Evolutionary conservation across 2,888 invertebrate genomes (phyloP).

Genomic region (Allophyes oxyacanthae): DNA sequence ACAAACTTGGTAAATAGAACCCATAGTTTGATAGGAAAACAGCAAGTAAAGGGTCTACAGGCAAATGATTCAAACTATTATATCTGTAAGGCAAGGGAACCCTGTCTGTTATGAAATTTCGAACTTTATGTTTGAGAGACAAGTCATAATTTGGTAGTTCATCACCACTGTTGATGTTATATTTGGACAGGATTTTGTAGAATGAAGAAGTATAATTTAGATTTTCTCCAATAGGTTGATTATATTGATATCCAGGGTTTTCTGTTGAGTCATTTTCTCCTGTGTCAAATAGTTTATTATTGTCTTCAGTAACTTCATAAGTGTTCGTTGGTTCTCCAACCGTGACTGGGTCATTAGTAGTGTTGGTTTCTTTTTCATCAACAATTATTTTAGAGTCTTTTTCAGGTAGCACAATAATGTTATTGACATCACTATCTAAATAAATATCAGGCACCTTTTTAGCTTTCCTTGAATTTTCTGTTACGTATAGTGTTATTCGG

Average conservation of each 20-base stretch:
- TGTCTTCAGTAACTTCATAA: conserved; percentile 69
- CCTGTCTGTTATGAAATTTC: conserved; percentile 46
- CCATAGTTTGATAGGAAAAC: conserved; percentile 91
- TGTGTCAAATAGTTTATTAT: conserved; percentile 18
- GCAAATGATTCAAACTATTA: conserved; percentile 89
- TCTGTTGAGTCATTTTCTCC: conserved; percentile 28
- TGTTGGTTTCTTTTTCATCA: background rate
- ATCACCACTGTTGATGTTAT: conserved; percentile 73
- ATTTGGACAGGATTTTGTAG: conserved; percentile 71
- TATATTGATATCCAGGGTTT: conserved; percentile 50
- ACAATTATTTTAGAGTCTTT: background rate
- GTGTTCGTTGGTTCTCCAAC: conserved; percentile 14
- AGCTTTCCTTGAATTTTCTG: conserved; percentile 25
- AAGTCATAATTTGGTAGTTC: conserved; percentile 73
- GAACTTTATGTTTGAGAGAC: conserved; percentile 62
- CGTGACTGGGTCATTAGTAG: background rate
- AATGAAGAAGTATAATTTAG: conserved; percentile 59
- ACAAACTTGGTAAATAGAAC: conserved; percentile 84
- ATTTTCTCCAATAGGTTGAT: conserved; percentile 29
- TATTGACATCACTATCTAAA: background rate
- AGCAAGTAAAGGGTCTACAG: conserved; percentile 89
- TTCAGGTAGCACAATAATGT: background rate
- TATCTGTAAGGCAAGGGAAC: conserved; percentile 68
- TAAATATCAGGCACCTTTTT: conserved; percentile 21
- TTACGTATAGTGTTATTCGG: background rate